These are phyloP conservation scores for Hypsopygia costalis DNA, from an alignment of 2,888 invertebrate genomes.

Conservation along the genomic window DNA sequence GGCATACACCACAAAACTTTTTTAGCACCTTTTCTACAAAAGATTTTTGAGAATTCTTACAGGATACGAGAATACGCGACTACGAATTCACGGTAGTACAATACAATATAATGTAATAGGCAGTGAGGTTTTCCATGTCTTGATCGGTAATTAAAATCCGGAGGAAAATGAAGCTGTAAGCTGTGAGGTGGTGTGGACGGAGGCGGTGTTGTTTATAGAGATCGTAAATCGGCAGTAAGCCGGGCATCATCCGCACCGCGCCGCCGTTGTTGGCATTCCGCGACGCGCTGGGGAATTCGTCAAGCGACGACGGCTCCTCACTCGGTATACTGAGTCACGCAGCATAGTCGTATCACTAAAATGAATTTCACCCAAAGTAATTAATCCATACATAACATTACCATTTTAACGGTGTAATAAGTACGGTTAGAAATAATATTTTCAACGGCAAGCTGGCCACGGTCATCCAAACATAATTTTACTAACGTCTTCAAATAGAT, in stretches of 20 bases:
- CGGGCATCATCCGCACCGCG: constrained; percentile 26
- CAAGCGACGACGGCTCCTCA: constrained; percentile 13
- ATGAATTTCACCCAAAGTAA: not conserved
- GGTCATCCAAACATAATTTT: no score
- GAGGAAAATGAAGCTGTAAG: constrained; percentile 2
- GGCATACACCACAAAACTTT: no score
- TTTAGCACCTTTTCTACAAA: no score
- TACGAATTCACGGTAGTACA: no score
- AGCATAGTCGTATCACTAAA: constrained; percentile 14
- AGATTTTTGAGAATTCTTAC: no score
- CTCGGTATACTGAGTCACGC: constrained; percentile 26
- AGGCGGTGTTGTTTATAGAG: constrained; percentile 40
- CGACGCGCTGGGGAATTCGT: constrained; percentile 27
- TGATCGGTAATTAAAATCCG: not conserved
- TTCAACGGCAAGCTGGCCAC: no score
- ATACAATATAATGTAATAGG: no score
- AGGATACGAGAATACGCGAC: no score
- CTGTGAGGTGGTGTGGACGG: constrained; percentile 22
- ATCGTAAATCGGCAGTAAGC: constrained; percentile 44
- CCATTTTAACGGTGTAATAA: not conserved
- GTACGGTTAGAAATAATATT: no score
- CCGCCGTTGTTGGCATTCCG: constrained; percentile 34
- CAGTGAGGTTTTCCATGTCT: not conserved
- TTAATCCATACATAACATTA: not conserved
- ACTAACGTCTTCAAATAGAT: no score